These are phyloP conservation scores for Mesodorylaimus sp. DNA, from an alignment of 2,888 invertebrate species.

Conservation along the genomic window DNA sequence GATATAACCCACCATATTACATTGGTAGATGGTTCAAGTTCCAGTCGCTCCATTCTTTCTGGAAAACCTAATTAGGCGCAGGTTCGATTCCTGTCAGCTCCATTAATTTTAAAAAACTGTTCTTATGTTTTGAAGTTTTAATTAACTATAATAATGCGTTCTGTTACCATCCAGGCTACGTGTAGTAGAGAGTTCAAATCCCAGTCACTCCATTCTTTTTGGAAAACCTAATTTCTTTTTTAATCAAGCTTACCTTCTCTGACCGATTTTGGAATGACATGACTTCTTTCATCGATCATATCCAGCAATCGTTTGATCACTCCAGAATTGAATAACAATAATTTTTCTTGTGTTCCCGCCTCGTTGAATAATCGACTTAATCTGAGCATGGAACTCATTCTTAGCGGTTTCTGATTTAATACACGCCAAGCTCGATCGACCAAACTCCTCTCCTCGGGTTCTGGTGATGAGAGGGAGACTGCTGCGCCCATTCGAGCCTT, in stretches of 20 bases:
- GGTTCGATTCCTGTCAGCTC: too few relatives aligned
- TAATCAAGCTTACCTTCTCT: not conserved
- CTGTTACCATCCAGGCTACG: too few relatives aligned
- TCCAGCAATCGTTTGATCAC: constrained; percentile 14
- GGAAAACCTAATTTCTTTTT: not conserved
- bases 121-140: too few relatives aligned
- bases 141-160: too few relatives aligned
- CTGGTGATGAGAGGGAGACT: constrained; percentile 2
- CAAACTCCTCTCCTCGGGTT: not conserved
- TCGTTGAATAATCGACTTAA: constrained; percentile 18
- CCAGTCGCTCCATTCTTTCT: not conserved
- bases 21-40: not conserved
- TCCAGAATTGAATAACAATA: constrained; percentile 17
- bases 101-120: too few relatives aligned
- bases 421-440: not conserved
- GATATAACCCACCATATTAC: too few relatives aligned
- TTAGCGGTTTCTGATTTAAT: constrained; percentile 1
- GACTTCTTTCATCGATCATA: constrained; percentile 15
- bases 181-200: not conserved
- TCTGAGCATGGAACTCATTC: constrained; percentile 2
- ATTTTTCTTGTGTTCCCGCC: constrained; percentile 17
- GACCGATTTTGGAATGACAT: too few relatives aligned
- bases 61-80: not conserved
- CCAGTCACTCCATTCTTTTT: not conserved
- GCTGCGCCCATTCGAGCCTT: constrained; percentile 6